Evolutionary conservation across 2,797 vertebrate genomes (phyloP).

Genomic region (Hipposideros larvatus): DNA sequence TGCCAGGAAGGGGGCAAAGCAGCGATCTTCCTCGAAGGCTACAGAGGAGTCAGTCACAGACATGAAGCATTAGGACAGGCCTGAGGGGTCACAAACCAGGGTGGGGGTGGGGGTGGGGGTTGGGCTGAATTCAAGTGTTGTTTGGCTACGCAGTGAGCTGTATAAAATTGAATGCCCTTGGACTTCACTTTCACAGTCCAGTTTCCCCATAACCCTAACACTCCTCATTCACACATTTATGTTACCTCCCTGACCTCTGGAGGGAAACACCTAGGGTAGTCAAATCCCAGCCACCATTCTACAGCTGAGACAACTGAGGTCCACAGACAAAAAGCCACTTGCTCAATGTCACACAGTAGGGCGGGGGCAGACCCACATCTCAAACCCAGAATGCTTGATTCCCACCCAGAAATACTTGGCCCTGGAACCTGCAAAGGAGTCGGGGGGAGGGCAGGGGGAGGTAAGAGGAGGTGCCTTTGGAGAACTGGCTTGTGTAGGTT

Average conservation of each 20-base stretch:
- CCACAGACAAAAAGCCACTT: not conserved
- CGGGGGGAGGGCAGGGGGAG: not conserved
- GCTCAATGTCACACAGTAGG: not conserved
- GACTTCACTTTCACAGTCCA: not conserved
- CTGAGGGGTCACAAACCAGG: not conserved
- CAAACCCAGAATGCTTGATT: not conserved
- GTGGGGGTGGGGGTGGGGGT: not conserved
- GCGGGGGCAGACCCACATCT: not conserved
- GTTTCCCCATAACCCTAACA: not conserved
- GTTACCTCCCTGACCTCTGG: not conserved
- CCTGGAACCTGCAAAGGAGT: not conserved
- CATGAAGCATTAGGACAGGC: not conserved
- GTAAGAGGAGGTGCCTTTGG: not conserved
- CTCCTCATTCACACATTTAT: not conserved
- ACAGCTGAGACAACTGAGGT: not conserved
- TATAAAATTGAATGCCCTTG: not conserved
- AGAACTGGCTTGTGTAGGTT: not conserved
- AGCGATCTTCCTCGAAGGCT: slow-evolving; percentile 96
- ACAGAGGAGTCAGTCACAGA: not conserved
- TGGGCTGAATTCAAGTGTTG: not conserved
- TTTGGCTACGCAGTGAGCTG: not conserved
- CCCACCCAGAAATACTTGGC: not conserved
- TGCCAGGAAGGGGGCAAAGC: slow-evolving; percentile 95
- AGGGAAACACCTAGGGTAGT: not conserved
- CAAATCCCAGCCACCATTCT: not conserved